phyloP scores from a whole-genome alignment of 2,888 invertebrate species.

The Rhimphoctona megacephalus region DNA sequence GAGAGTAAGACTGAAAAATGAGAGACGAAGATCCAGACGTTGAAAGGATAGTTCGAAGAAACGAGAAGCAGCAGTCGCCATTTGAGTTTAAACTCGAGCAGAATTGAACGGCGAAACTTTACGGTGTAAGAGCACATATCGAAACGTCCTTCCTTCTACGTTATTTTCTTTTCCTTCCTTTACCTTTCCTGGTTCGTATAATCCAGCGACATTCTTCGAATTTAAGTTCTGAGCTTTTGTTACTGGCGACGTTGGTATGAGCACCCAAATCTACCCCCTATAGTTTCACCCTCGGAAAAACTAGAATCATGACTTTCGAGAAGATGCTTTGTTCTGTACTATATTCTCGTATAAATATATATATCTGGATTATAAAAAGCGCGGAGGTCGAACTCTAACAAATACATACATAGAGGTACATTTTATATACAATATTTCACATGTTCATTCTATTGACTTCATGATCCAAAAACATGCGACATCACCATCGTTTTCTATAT shows the following conservation, averaged over 20 bases:
- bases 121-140: conserved; percentile 59
- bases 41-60: conserved; percentile 42
- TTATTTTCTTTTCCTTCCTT: conserved; percentile 27
- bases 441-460: not conserved
- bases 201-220: conserved; percentile 57
- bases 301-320: conserved; percentile 15
- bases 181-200: conserved; percentile 21
- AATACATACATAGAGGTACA: not conserved
- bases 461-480: not conserved
- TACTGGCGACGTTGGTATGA: conserved; percentile 1
- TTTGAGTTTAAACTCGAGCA: conserved; percentile 64
- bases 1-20: conserved; percentile 5
- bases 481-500: not conserved
- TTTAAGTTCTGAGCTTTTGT: conserved; percentile 51
- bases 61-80: conserved; percentile 46
- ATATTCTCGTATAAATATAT: not conserved
- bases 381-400: not conserved
- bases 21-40: not conserved
- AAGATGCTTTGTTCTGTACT: conserved; percentile 20
- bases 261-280: conserved; percentile 20
- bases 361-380: conserved; percentile 24
- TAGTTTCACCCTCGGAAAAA: conserved; percentile 16
- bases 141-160: conserved; percentile 41
- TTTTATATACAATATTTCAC: not conserved
- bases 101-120: conserved; percentile 69